Evolutionary conservation across 2,888 invertebrate genomes (phyloP).

Genomic region (Drosophila rubida): DNA sequence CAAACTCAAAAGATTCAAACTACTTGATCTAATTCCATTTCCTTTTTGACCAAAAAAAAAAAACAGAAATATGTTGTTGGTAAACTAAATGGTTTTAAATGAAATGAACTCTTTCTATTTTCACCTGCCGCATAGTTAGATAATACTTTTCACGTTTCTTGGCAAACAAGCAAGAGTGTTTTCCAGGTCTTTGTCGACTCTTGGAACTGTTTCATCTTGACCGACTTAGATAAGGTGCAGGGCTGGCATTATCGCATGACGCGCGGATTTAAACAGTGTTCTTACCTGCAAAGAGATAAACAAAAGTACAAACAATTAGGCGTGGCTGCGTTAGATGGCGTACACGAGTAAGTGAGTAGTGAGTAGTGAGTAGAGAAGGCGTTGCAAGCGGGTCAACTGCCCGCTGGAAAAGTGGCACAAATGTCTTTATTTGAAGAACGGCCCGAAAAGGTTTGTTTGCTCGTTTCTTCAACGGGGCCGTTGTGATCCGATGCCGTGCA

Average conservation of each 20-base stretch:
- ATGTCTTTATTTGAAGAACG: constrained; percentile 66
- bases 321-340: constrained; percentile 26
- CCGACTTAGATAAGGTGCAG: constrained; percentile 64
- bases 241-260: constrained; percentile 48
- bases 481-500: constrained; percentile 33
- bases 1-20: too few species aligned
- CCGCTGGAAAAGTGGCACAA: constrained; percentile 68
- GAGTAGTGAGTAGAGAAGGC: constrained; percentile 6
- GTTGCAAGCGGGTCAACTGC: constrained; percentile 24
- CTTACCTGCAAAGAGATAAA: constrained; percentile 72
- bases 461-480: constrained; percentile 22
- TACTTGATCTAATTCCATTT: too few species aligned
- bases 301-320: constrained; percentile 55
- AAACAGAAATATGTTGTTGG: too few species aligned
- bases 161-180: background rate
- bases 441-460: constrained; percentile 42
- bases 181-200: background rate
- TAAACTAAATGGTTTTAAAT: too few species aligned
- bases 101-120: too few species aligned
- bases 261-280: constrained; percentile 14
- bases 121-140: background rate
- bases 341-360: background rate
- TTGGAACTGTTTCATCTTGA: constrained; percentile 36
- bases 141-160: background rate
- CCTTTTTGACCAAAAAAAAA: too few species aligned